phyloP scores from a whole-genome alignment of 1,140 invertebrate genomes.

The Ips nitidus region DNA sequence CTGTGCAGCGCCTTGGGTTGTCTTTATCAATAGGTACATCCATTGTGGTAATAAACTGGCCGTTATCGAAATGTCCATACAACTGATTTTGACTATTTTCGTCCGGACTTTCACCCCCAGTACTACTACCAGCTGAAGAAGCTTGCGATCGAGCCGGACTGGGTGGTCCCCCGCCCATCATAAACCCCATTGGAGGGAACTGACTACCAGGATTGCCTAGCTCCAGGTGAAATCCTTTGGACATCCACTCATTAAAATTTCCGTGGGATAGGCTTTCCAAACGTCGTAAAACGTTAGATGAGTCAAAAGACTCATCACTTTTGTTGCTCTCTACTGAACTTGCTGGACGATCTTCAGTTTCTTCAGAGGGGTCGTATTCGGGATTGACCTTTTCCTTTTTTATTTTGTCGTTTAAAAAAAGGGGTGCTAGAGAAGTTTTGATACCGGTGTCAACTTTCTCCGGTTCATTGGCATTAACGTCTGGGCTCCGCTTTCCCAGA shows the following conservation, averaged over 20 bases:
- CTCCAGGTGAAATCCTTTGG: slow-evolving; percentile 48
- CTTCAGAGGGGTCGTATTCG: slow-evolving; percentile 50
- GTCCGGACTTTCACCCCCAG: slow-evolving; percentile 60
- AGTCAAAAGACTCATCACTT: slow-evolving; percentile 63
- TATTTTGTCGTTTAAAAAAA: slow-evolving; percentile 50
- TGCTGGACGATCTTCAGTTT: slow-evolving; percentile 52
- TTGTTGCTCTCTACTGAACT: slow-evolving; percentile 62
- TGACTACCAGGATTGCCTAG: slow-evolving; percentile 44
- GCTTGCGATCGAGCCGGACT: slow-evolving; percentile 61
- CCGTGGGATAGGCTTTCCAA: slow-evolving; percentile 80
- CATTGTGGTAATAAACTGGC: slow-evolving; percentile 69
- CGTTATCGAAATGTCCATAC: slow-evolving; percentile 72
- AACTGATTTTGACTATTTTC: slow-evolving; percentile 60
- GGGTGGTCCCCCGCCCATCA: slow-evolving; percentile 52
- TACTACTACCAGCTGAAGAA: slow-evolving; percentile 59
- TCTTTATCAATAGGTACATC: slow-evolving; percentile 85
- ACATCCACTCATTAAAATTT: slow-evolving; percentile 63
- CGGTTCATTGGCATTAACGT: slow-evolving; percentile 51
- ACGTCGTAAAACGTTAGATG: slow-evolving; percentile 73
- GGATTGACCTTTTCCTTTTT: slow-evolving; percentile 47
- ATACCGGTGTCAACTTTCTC: slow-evolving; percentile 47
- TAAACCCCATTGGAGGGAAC: slow-evolving; percentile 52
- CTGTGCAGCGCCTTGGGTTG: slow-evolving; percentile 79
- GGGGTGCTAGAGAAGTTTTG: slow-evolving; percentile 50
- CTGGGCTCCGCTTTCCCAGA: slow-evolving; percentile 47